These are phyloP conservation scores for Anser cygnoides DNA, from an alignment of 2,113 vertebrate species.

Conservation along the genomic window DNA sequence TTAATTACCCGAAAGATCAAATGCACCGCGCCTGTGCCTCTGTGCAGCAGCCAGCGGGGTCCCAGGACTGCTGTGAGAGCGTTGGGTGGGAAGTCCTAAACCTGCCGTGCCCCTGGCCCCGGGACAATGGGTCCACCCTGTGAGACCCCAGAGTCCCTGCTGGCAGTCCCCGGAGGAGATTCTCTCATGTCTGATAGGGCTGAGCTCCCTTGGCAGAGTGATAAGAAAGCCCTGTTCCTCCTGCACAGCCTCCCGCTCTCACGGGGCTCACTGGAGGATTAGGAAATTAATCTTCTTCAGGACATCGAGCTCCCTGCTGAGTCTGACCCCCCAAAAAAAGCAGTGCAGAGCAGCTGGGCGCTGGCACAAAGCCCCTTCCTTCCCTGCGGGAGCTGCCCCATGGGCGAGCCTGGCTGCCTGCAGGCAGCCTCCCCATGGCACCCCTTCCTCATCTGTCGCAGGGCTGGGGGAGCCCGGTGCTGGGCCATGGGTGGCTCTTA, in stretches of 20 bases:
- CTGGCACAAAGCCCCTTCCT: background rate
- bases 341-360: background rate
- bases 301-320: background rate
- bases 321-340: background rate
- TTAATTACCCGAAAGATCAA: background rate
- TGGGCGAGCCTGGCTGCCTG: background rate
- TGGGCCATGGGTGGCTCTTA: background rate
- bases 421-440: background rate
- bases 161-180: background rate
- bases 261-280: slow-evolving; percentile 14
- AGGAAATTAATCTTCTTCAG: slow-evolving; percentile 20
- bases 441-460: background rate
- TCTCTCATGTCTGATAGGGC: background rate
- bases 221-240: background rate
- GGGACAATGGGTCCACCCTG: background rate
- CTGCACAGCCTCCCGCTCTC: fast-evolving
- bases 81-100: background rate
- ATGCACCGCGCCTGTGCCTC: fast-evolving
- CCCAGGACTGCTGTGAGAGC: background rate
- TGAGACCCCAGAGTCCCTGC: fast-evolving
- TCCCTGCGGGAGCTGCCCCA: background rate
- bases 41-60: background rate
- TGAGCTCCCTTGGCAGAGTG: background rate
- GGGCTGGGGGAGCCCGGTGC: background rate
- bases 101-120: background rate